Percentiles rank a stretch among this genome's conserved stretches.
Conservation (phyloP, 2,113 vertebrate genomes). For the Columba janthina region DNA sequence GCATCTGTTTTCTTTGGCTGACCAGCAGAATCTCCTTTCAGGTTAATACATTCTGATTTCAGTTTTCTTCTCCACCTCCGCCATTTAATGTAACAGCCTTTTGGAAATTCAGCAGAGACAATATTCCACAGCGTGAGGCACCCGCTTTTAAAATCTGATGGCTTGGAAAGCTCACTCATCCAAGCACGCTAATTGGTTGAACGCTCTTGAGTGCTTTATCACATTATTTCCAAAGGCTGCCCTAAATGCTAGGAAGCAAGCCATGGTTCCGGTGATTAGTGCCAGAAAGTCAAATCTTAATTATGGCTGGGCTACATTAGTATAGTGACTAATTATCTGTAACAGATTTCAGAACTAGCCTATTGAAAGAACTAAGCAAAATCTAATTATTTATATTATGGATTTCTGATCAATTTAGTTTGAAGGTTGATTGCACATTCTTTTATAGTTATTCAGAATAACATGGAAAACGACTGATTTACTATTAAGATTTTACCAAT, state of each 20-base stretch:
- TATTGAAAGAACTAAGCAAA: conserved; percentile 62
- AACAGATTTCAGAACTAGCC: conserved; percentile 47
- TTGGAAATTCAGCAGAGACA: not conserved
- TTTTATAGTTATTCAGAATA: conserved; percentile 17
- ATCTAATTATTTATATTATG: conserved; percentile 41
- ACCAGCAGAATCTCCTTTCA: not conserved
- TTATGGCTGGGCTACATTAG: conserved; percentile 14
- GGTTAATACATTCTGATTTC: not conserved
- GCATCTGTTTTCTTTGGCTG: not conserved
- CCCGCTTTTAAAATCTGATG: conserved; percentile 30
- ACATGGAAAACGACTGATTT: not conserved
- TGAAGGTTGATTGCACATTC: not conserved
- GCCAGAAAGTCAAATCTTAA: conserved; percentile 50
- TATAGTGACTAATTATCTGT: conserved; percentile 18
- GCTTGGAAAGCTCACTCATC: conserved; percentile 51
- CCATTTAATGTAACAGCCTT: not conserved
- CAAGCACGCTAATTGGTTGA: conserved; percentile 30
- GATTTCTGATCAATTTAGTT: conserved; percentile 23
- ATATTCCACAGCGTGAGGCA: conserved; percentile 25
- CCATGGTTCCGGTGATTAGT: not conserved
- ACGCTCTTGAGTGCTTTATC: conserved; percentile 19
- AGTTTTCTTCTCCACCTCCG: not conserved
- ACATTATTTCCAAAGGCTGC: conserved; percentile 53
- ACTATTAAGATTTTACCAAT: not conserved
- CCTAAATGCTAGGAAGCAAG: conserved; percentile 40